Evolutionary conservation across 1,140 invertebrate genomes (phyloP).

Genomic region (Geopemphigus sp.): DNA sequence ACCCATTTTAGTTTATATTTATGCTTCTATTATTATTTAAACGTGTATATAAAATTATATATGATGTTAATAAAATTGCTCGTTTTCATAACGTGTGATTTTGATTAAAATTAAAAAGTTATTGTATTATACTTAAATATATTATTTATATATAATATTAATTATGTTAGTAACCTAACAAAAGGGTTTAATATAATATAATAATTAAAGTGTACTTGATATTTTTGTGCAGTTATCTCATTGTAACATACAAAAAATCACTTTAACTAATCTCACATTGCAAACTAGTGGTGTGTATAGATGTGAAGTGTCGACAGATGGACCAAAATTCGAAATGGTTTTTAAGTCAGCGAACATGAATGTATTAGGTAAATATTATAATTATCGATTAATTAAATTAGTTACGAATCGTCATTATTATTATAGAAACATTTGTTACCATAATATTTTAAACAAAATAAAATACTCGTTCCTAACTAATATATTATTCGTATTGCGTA

Average conservation of each 20-base stretch:
- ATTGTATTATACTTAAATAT: no score
- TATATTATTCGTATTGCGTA: no score
- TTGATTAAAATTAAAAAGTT: no score
- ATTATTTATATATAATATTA: no score
- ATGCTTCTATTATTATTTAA: no score
- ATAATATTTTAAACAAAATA: background rate
- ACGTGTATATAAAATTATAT: no score
- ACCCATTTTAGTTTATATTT: no score
- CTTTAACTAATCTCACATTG: conserved; percentile 51
- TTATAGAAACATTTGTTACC: background rate
- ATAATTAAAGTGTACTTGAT: background rate
- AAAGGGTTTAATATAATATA: background rate
- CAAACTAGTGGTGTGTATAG: conserved; percentile 60
- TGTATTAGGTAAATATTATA: conserved; percentile 64
- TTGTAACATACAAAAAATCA: conserved; percentile 53
- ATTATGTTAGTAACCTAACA: no score
- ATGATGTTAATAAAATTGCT: no score
- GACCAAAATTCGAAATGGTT: conserved; percentile 79
- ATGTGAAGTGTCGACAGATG: conserved; percentile 81
- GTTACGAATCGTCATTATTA: background rate
- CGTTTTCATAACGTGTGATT: no score
- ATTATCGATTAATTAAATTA: background rate
- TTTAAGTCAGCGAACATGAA: conserved; percentile 69
- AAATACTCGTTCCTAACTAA: background rate
- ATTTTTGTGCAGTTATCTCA: conserved; percentile 51